A percentile compares a stretch with the other conserved stretches of the same genome.
Evolutionary conservation across 1,140 invertebrate species (phyloP).

Genomic region (Nebria ingens): DNA sequence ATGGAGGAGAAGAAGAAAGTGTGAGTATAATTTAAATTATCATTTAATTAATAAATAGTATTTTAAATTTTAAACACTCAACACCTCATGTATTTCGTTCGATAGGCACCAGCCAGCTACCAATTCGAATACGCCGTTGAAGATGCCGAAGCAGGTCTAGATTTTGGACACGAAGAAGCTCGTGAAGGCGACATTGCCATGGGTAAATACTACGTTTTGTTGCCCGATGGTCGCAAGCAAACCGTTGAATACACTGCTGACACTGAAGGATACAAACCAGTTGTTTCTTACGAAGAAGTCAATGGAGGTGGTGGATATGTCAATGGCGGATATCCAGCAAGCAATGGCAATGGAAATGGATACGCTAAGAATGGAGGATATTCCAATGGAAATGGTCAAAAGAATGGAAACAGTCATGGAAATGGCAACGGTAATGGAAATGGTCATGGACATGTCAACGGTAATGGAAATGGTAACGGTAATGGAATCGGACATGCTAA

Average conservation of each 20-base stretch:
- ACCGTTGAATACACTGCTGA: constrained; percentile 60
- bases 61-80: background rate
- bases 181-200: constrained; percentile 47
- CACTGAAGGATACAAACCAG: constrained; percentile 57
- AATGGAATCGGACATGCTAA: constrained; percentile 21
- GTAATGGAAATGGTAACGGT: constrained; percentile 20
- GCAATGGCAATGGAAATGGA: constrained; percentile 14
- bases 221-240: constrained; percentile 61
- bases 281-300: constrained; percentile 52
- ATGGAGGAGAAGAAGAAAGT: constrained; percentile 10
- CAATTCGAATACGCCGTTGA: constrained; percentile 57
- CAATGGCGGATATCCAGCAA: constrained; percentile 11
- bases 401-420: constrained; percentile 13
- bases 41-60: no score
- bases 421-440: constrained; percentile 18
- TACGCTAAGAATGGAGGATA: constrained; percentile 16
- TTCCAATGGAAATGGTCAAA: constrained; percentile 5
- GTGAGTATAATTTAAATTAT: no score
- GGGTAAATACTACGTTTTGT: constrained; percentile 53
- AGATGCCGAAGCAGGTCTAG: constrained; percentile 49
- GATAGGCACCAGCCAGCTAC: constrained; percentile 49
- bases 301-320: constrained; percentile 33
- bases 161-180: constrained; percentile 54
- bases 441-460: constrained; percentile 13
- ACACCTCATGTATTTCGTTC: background rate